phyloP scores from a whole-genome alignment of 2,797 vertebrate species.

The Chelon auratus region DNA sequence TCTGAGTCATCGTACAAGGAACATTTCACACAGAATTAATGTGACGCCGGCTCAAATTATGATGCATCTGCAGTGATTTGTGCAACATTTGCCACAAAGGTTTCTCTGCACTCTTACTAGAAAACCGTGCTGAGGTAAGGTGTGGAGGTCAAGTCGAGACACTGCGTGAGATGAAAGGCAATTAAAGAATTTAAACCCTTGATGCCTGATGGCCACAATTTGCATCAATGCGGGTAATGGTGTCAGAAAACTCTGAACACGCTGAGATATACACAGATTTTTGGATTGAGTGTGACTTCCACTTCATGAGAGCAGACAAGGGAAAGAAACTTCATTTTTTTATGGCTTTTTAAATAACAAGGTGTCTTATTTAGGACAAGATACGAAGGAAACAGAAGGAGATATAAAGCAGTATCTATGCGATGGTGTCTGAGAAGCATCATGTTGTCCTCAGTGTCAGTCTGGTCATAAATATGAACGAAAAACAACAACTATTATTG shows the following conservation, averaged over 20 bases:
- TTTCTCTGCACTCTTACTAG: slow-evolving; percentile 13
- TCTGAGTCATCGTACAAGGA: slow-evolving; percentile 54
- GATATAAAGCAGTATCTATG: too few species aligned
- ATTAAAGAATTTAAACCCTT: slow-evolving; percentile 6
- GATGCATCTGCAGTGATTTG: slow-evolving; percentile 39
- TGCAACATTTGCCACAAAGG: slow-evolving; percentile 26
- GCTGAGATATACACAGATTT: neutral
- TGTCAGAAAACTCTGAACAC: neutral
- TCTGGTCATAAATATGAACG: neutral
- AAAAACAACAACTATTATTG: neutral
- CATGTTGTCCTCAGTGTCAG: neutral
- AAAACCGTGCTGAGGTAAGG: slow-evolving; percentile 5
- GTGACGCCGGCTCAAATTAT: slow-evolving; percentile 46
- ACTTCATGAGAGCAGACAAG: neutral
- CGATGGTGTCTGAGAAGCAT: neutral
- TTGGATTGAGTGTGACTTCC: neutral
- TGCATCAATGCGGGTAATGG: neutral
- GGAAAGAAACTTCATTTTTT: neutral
- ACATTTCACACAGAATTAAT: slow-evolving; percentile 51
- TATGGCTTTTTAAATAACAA: neutral
- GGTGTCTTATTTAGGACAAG: neutral
- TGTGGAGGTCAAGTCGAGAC: slow-evolving; percentile 6
- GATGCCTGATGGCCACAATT: neutral
- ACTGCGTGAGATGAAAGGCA: slow-evolving; percentile 23
- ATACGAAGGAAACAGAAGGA: neutral